Conservation (phyloP, 92 coral and sea anemone species). For the Umimayanthus kanabou region DNA sequence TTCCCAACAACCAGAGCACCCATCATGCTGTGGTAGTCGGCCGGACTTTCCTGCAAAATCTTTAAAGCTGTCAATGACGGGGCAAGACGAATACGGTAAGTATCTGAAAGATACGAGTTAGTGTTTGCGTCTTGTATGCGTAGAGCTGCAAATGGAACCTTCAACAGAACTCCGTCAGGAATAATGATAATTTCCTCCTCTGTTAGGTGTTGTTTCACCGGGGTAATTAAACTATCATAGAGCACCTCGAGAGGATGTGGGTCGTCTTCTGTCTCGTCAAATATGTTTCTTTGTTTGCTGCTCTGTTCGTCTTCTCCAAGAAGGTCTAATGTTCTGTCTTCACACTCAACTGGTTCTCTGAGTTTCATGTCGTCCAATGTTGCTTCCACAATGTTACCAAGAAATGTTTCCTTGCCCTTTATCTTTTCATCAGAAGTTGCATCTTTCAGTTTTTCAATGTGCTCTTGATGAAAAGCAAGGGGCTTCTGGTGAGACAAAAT, state of each 20-base stretch:
- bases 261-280: background rate
- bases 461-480: background rate
- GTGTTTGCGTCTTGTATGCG: constrained; percentile 2
- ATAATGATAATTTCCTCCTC: constrained; percentile 36
- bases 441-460: background rate
- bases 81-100: constrained; percentile 44
- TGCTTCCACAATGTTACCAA: background rate
- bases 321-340: constrained; percentile 19
- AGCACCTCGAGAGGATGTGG: constrained; percentile 9
- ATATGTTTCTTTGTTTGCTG: background rate
- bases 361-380: background rate
- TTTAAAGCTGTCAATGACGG: constrained; percentile 41
- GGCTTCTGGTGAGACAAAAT: background rate
- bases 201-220: constrained; percentile 11
- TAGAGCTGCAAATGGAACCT: constrained; percentile 49
- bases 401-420: background rate
- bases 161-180: constrained; percentile 37
- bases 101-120: constrained; percentile 42
- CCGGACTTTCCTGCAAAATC: constrained; percentile 15
- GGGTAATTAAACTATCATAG: constrained; percentile 16
- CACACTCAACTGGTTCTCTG: background rate
- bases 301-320: background rate
- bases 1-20: constrained; percentile 49
- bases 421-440: background rate
- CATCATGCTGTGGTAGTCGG: background rate